Evolutionary conservation across 1,140 invertebrate genomes (phyloP).

Genomic region (Lepidurus apus): DNA sequence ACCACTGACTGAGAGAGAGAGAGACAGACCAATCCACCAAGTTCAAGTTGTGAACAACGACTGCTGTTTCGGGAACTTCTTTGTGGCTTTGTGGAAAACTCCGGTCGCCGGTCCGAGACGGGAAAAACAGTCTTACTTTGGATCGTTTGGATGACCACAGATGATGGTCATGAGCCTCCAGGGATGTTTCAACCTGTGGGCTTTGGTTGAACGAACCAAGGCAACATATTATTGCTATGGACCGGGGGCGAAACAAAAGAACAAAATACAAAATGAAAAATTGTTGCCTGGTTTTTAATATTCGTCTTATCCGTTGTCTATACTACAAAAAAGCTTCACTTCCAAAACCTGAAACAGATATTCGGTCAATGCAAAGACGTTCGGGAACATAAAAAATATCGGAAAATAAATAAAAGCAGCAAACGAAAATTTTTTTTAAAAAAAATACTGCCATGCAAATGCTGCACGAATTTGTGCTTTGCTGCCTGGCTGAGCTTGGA

Average conservation of each 20-base stretch:
- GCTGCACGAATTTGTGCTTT: too few relatives aligned
- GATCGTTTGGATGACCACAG: conserved; percentile 6
- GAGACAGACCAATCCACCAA: not conserved
- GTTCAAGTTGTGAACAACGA: not conserved
- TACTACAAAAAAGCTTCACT: too few relatives aligned
- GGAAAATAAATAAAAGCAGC: too few relatives aligned
- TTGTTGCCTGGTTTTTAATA: not conserved
- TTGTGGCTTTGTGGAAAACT: not conserved
- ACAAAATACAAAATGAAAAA: not conserved
- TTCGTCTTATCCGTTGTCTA: too few relatives aligned
- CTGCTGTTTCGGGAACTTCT: not conserved
- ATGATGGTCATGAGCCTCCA: not conserved
- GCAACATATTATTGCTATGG: not conserved
- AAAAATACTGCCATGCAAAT: too few relatives aligned
- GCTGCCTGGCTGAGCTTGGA: too few relatives aligned
- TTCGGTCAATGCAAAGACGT: too few relatives aligned
- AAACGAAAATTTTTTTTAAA: too few relatives aligned
- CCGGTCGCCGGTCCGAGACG: not conserved
- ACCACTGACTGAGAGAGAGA: not conserved
- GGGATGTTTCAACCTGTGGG: conserved; percentile 7
- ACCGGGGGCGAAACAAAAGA: not conserved
- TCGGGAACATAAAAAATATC: too few relatives aligned
- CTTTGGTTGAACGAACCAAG: conserved; percentile 9
- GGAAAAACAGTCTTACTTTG: not conserved
- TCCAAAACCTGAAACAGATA: too few relatives aligned